phyloP scores from a whole-genome alignment of 92 coral and sea anemone genomes.

The Zoanthus solanderi region DNA sequence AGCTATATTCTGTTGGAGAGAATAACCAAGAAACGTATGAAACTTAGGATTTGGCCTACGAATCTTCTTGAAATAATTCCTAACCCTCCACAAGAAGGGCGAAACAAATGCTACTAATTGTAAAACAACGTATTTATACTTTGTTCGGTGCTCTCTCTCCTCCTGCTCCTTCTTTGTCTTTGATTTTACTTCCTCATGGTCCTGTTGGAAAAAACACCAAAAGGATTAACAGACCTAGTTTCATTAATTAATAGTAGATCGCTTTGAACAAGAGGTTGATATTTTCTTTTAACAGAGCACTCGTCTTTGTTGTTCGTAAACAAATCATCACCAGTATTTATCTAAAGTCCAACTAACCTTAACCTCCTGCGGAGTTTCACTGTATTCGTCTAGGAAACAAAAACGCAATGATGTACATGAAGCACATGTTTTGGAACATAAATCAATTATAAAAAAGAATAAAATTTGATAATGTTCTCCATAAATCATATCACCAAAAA shows the following conservation, averaged over 20 bases:
- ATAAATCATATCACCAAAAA: too few relatives aligned
- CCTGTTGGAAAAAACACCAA: conserved; percentile 16
- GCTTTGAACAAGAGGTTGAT: too few relatives aligned
- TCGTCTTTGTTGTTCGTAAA: too few relatives aligned
- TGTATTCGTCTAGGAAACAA: conserved; percentile 78
- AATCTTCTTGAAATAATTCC: neutral
- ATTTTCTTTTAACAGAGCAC: neutral
- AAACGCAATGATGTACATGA: neutral
- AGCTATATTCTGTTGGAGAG: too few relatives aligned
- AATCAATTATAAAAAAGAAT: too few relatives aligned
- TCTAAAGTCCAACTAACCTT: conserved; percentile 58
- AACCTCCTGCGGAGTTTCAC: conserved; percentile 94
- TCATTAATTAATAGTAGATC: neutral
- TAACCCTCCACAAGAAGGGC: neutral
- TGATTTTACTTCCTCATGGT: conserved; percentile 37
- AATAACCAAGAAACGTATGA: too few relatives aligned
- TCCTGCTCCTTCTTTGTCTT: conserved; percentile 59
- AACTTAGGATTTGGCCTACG: too few relatives aligned
- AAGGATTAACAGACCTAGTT: neutral
- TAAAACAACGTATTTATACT: neutral
- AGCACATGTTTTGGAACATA: neutral
- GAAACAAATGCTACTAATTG: neutral
- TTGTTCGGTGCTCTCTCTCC: conserved; percentile 57
- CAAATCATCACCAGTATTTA: too few relatives aligned
- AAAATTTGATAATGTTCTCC: too few relatives aligned